Conservation (phyloP, 2,797 vertebrate species). For the Merluccius polli region DNA sequence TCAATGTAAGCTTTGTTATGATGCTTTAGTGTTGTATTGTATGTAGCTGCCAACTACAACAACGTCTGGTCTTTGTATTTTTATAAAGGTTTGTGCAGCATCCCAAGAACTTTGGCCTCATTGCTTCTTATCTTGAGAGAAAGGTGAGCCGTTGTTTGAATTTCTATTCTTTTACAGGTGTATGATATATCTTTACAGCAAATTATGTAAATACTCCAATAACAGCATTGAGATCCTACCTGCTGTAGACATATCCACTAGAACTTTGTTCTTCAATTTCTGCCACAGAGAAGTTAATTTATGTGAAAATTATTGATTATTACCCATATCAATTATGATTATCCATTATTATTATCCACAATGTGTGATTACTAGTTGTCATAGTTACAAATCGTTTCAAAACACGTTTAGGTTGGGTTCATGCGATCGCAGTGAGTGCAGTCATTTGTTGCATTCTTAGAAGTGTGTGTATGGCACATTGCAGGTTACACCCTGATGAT, state of each 20-base stretch:
- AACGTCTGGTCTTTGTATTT: not conserved
- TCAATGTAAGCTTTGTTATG: no score
- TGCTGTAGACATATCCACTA: not conserved
- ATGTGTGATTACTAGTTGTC: not conserved
- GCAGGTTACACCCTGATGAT: not conserved
- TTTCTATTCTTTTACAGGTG: not conserved
- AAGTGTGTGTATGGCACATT: not conserved
- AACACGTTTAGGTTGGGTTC: not conserved
- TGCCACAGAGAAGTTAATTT: not conserved
- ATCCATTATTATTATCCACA: not conserved
- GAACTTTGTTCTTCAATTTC: not conserved
- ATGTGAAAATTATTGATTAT: not conserved
- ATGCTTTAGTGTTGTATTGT: not conserved
- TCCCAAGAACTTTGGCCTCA: constrained; percentile 97
- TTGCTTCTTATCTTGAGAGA: constrained; percentile 96
- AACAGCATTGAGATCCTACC: not conserved
- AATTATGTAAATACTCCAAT: no score
- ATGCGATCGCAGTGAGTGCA: no score
- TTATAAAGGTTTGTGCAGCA: constrained; percentile 91
- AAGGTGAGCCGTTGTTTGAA: constrained; percentile 77
- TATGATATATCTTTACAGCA: no score
- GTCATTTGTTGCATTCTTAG: not conserved
- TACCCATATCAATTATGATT: not conserved
- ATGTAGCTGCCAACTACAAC: not conserved
- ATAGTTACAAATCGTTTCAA: not conserved